Percentiles rank a stretch among this genome's conserved stretches.
These are phyloP conservation scores for Lamprologus sp. DNA, from an alignment of 2,113 vertebrate genomes.

Conservation along the genomic window DNA sequence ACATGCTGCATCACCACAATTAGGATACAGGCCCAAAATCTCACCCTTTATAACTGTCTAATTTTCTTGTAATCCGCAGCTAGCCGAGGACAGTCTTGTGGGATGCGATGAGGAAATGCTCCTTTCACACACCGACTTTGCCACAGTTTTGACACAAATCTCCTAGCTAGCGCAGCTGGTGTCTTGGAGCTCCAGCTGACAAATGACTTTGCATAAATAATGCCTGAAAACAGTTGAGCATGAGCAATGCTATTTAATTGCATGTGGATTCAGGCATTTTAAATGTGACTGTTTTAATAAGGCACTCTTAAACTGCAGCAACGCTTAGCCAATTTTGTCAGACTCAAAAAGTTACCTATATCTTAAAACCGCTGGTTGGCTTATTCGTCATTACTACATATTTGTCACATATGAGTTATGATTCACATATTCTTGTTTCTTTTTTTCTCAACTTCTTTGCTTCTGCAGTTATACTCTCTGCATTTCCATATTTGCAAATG, in stretches of 20 bases:
- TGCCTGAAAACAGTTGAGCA: background rate
- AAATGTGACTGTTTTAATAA: background rate
- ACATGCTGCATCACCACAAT: slow-evolving; percentile 39
- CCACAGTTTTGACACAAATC: slow-evolving; percentile 4
- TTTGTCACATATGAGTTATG: background rate
- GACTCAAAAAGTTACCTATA: background rate
- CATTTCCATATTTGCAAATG: background rate
- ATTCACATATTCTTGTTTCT: background rate
- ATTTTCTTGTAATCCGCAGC: slow-evolving; percentile 13
- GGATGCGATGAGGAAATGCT: background rate
- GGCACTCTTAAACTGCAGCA: background rate
- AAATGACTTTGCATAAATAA: background rate
- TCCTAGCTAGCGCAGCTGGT: background rate
- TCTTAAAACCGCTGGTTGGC: background rate
- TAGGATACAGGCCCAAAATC: background rate
- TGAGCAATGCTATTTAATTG: background rate
- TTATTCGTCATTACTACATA: background rate
- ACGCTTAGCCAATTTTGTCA: background rate
- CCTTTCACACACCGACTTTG: background rate
- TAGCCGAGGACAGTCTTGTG: background rate
- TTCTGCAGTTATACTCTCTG: background rate
- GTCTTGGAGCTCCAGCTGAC: background rate
- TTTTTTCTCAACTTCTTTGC: background rate
- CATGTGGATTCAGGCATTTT: background rate
- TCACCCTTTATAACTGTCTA: slow-evolving; percentile 21